These are phyloP conservation scores for Amyelois transitella DNA, from an alignment of 1,140 invertebrate species.

Conservation along the genomic window DNA sequence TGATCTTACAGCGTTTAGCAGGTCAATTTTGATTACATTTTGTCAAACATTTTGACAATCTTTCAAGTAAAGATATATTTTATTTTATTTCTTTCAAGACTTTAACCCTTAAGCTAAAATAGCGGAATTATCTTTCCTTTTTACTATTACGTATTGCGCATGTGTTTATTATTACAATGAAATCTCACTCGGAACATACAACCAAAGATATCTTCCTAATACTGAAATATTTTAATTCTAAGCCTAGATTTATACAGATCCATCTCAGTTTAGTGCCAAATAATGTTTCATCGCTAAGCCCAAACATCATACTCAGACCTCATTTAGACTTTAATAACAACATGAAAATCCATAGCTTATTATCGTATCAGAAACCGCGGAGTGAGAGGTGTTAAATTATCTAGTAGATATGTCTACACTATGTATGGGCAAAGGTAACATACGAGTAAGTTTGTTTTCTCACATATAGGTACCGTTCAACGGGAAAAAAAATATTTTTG, in stretches of 20 bases:
- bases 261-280: neutral
- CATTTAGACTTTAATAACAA: neutral
- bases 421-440: no score
- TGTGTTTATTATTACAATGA: neutral
- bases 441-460: no score
- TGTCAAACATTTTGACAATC: no score
- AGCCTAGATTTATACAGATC: neutral
- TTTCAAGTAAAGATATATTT: no score
- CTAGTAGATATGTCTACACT: no score
- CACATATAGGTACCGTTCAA: no score
- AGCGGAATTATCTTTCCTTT: no score
- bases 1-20: no score
- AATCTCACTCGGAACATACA: neutral
- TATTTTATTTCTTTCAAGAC: no score
- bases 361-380: neutral
- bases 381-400: slow-evolving; percentile 3
- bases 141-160: neutral
- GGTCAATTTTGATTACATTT: no score
- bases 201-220: neutral
- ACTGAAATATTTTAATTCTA: neutral
- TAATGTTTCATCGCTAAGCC: neutral
- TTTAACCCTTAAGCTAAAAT: no score
- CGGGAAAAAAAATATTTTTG: no score
- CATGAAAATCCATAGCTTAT: neutral
- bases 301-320: neutral